Evolutionary conservation across 1,140 invertebrate species (phyloP).

Genomic region (Drosophila littoralis): DNA sequence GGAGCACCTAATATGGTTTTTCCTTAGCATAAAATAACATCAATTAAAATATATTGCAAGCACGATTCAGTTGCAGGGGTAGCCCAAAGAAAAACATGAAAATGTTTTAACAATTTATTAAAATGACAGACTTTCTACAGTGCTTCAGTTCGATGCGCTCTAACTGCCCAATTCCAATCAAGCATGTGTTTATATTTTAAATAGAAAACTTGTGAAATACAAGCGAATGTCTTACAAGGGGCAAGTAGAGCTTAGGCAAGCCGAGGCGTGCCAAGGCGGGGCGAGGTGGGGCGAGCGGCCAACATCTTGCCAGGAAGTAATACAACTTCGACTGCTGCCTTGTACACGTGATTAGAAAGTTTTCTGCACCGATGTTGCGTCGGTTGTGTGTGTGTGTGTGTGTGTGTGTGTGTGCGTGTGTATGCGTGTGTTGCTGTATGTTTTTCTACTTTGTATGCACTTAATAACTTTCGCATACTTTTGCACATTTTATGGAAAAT

Average conservation of each 20-base stretch:
- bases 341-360: slow-evolving; percentile 82
- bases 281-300: not conserved
- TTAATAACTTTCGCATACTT: slow-evolving; percentile 83
- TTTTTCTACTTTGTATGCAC: slow-evolving; percentile 75
- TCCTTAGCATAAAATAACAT: slow-evolving; percentile 54
- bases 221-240: slow-evolving; percentile 25
- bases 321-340: slow-evolving; percentile 64
- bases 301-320: slow-evolving; percentile 64
- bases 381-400: not conserved
- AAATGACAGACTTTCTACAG: slow-evolving; percentile 29
- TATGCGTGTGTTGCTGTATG: slow-evolving; percentile 53
- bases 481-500: slow-evolving; percentile 81
- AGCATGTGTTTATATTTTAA: slow-evolving; percentile 80
- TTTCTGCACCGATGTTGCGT: slow-evolving; percentile 47
- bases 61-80: not conserved
- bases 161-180: slow-evolving; percentile 66
- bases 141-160: slow-evolving; percentile 24
- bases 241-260: not conserved
- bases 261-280: not conserved
- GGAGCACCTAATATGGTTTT: slow-evolving; percentile 17
- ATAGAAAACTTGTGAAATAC: slow-evolving; percentile 74
- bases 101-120: slow-evolving; percentile 40
- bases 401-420: slow-evolving; percentile 30
- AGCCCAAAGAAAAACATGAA: slow-evolving; percentile 38
- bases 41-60: slow-evolving; percentile 66